A percentile compares a stretch with the other conserved stretches of the same genome.
phyloP scores from a whole-genome alignment of 2,888 invertebrate species.

The Volucella inanis region DNA sequence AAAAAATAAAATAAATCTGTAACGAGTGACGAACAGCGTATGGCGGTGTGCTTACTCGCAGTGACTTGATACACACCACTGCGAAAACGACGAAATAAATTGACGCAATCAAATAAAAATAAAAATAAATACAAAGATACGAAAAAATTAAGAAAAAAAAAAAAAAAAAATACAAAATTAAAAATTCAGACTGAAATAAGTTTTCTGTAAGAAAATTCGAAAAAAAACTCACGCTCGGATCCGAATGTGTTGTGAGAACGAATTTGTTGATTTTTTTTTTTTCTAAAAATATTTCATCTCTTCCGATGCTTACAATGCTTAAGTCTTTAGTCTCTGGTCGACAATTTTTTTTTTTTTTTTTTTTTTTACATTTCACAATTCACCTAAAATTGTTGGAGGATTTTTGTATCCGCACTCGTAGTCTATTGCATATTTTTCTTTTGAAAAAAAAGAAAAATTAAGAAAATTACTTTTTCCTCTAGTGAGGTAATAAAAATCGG shows the following conservation, averaged over 20 bases:
- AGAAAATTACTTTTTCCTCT: too few species aligned
- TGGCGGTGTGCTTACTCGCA: constrained; percentile 17
- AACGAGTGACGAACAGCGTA: constrained; percentile 55
- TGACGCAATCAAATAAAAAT: constrained; percentile 65
- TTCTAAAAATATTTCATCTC: constrained; percentile 62
- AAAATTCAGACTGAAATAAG: too few species aligned
- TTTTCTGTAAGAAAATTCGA: neutral
- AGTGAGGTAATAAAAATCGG: constrained; percentile 15
- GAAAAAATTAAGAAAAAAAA: constrained; percentile 30
- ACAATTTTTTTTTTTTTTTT: constrained; percentile 21
- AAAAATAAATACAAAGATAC: constrained; percentile 24
- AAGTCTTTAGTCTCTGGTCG: constrained; percentile 12
- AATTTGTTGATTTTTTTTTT: constrained; percentile 15
- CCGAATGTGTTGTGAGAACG: constrained; percentile 36
- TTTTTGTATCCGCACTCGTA: neutral
- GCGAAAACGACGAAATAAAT: constrained; percentile 15
- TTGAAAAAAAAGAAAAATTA: neutral
- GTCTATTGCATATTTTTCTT: neutral
- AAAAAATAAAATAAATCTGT: constrained; percentile 51
- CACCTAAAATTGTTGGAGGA: constrained; percentile 6
- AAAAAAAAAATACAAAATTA: constrained; percentile 10
- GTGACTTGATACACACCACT: constrained; percentile 51
- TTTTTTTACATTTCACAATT: constrained; percentile 5
- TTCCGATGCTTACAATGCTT: constrained; percentile 12
- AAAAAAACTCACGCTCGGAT: constrained; percentile 19